These are phyloP conservation scores for Erannis defoliaria DNA, from an alignment of 2,888 invertebrate genomes.

Conservation along the genomic window DNA sequence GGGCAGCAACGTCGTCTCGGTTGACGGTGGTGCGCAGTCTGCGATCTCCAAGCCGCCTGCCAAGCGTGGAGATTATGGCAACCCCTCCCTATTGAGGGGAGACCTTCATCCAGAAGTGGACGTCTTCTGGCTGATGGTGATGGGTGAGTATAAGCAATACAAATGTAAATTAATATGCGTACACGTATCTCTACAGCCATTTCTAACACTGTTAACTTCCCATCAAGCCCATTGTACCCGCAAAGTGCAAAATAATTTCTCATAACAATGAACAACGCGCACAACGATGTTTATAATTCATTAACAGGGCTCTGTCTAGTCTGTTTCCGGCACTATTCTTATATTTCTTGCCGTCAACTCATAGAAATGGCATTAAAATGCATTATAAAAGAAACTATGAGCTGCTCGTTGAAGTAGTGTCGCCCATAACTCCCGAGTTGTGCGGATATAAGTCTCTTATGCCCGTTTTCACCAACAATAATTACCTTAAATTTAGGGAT, in stretches of 20 bases:
- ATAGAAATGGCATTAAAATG: conserved; percentile 45
- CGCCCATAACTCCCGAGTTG: conserved; percentile 8
- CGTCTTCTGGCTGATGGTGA: too few species aligned
- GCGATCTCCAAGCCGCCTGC: too few species aligned
- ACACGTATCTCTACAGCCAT: conserved; percentile 1
- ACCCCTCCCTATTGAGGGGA: too few species aligned
- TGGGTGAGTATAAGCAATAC: neutral
- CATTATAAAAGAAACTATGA: conserved; percentile 34
- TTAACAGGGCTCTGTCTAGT: conserved; percentile 42
- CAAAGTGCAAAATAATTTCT: conserved; percentile 38
- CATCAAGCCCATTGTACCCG: conserved; percentile 18
- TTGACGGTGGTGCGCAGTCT: too few species aligned
- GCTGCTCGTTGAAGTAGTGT: conserved; percentile 25
- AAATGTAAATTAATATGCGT: conserved; percentile 9
- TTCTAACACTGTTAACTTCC: conserved; percentile 17
- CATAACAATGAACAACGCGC: conserved; percentile 34
- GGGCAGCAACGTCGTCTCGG: too few species aligned
- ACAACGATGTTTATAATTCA: conserved; percentile 47
- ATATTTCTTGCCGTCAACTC: conserved; percentile 43
- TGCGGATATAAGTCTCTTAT: conserved; percentile 6
- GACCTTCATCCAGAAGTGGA: too few species aligned
- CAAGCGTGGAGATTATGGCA: too few species aligned
- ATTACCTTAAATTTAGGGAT: too few species aligned
- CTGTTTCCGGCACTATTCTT: conserved; percentile 45
- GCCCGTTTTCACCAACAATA: too few species aligned